These are phyloP conservation scores for Pantherophis guttatus DNA, from an alignment of 2,113 vertebrate genomes.

Conservation along the genomic window DNA sequence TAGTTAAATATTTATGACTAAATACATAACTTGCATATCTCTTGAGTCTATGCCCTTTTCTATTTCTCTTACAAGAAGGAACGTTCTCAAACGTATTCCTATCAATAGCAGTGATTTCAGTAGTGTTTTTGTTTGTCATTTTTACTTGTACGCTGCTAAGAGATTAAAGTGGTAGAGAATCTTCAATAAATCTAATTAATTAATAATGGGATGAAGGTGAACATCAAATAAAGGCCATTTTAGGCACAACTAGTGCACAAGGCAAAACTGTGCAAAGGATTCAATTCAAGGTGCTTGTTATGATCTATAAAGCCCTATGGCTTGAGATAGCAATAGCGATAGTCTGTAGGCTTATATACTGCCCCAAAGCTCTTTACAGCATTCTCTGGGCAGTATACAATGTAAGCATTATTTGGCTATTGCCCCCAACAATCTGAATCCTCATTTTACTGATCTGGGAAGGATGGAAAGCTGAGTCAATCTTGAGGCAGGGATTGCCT, in stretches of 20 bases:
- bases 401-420: neutral
- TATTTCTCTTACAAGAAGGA: neutral
- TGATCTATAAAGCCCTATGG: neutral
- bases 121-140: neutral
- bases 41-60: slow-evolving; percentile 44
- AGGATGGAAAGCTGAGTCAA: neutral
- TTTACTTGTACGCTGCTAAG: neutral
- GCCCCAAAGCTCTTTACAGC: neutral
- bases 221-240: neutral
- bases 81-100: neutral
- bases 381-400: neutral
- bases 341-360: neutral
- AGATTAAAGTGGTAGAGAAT: neutral
- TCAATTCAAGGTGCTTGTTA: neutral
- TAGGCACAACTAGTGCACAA: neutral
- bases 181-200: neutral
- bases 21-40: slow-evolving; percentile 49
- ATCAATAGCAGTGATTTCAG: neutral
- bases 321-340: neutral
- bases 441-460: neutral
- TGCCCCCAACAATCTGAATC: neutral
- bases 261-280: neutral
- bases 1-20: slow-evolving; percentile 71
- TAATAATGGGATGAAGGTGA: neutral
- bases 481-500: neutral